Evolutionary conservation across 2,113 vertebrate genomes (phyloP).

Genomic region (Bambusicola thoracicus): DNA sequence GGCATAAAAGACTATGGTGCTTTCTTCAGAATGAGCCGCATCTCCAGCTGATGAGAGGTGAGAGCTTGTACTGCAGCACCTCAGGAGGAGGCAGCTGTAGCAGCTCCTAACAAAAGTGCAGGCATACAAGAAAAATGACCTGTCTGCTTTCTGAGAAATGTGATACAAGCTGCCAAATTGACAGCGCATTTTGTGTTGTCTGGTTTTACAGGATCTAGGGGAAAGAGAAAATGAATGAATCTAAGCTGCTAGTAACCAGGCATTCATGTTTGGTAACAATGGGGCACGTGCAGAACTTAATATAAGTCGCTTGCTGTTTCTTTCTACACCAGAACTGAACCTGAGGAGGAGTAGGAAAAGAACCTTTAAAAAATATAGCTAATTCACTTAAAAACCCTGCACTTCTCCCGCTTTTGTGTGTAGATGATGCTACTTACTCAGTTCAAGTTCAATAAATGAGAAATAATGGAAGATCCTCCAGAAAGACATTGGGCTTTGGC

Average conservation of each 20-base stretch:
- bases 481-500: background rate
- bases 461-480: background rate
- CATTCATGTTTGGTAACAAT: background rate
- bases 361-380: background rate
- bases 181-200: background rate
- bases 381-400: background rate
- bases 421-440: background rate
- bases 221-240: background rate
- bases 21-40: fast-evolving
- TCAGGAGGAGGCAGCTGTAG: fast-evolving
- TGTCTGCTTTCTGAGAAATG: background rate
- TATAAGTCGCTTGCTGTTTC: background rate
- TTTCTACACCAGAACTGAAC: background rate
- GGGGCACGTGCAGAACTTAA: background rate
- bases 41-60: background rate
- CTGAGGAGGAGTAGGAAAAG: background rate
- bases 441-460: background rate
- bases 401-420: background rate
- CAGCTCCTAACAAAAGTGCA: background rate
- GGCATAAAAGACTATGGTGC: background rate
- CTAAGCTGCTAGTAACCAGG: background rate
- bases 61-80: background rate
- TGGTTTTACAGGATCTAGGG: background rate
- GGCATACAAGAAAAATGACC: background rate
- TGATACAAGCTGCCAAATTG: background rate